Evolutionary conservation across 2,113 vertebrate genomes (phyloP), one percentile per base, ranked within the genome.

Genomic region (Atrichornis clamosus): DNA sequence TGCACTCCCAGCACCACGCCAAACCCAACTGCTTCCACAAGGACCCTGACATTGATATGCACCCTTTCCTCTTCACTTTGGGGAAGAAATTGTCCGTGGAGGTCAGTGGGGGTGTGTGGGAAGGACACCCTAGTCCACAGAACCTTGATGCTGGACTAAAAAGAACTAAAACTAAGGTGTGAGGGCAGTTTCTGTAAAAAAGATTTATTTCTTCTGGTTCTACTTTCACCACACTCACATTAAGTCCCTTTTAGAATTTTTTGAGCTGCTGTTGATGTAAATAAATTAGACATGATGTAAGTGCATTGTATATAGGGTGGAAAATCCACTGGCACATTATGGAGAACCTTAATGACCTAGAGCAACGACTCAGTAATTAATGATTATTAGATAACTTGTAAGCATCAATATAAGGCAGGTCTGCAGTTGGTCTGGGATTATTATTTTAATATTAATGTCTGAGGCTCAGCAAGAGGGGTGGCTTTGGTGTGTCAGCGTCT

Each of bases 1-100:
- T 95, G 58, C 98, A 98, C 80, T 98, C 96, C 39, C 97, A 96
- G 75, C 98, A 98, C 80, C 98, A 98, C 0, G 94, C 97, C 62
- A 98, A 98, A 67, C 93, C 97, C 63, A 98, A 98, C 84, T 97
- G 97, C 95, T 97, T 97, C 67, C 90, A 26, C 70, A 98, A 98
- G 73, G 98, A 98, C 58, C 98, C 98, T 9, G 98, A 98, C 44
- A 93, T 98, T 19, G 89, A 98, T 37, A 62, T 97, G 55, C 97
- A 97, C 17, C 98, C 98, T 39, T 87, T 98, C 88, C 95, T 98
- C 63, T 97, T 97, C 91, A 89, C 35, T 91, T 10, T 98, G 97
- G 96, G 98, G 67, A 93, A 98, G 94, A 95, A 97, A 59, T 97
- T 98, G 2, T 98, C 98, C 2, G 97, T 98, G 84, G 98, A 98